Evolutionary conservation across 1,140 invertebrate species (phyloP), one percentile per base, ranked within the genome.

Genomic region (Aphelenchoides besseyi): DNA sequence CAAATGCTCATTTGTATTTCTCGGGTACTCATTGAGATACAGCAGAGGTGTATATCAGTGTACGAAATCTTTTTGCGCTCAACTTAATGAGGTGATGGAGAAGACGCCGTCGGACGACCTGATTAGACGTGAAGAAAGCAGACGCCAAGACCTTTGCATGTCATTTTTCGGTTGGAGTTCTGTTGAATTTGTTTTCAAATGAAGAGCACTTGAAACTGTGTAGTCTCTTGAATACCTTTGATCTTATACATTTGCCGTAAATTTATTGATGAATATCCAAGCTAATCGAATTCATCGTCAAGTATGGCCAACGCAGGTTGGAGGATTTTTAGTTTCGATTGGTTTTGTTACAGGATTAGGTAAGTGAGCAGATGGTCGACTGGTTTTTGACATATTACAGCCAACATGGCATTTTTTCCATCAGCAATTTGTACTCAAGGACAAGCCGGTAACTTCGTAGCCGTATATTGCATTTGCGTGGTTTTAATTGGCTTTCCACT

Each of bases 331-430:
- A 16, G 69, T 70, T 2, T 68, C 32, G n/a, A 52, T 70, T 30
- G 69, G 69, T n/a, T 69, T 70, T 69, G 16, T 70, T n/a, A 69
- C 66, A 26, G 69, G 69, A 37, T 36, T 70, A 3, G 69, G 69
- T 70, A 69, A 35, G 66, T 69, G 37, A 8, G 37, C 37, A n/a
- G 3, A 0, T n/a, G 48, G 16, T 28, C 26, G 30, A 64, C 1
- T 3, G 28, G 12, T 5, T 23, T 2, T 48, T 23, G 26, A 26
- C 16, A 1, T 54, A 28, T 68, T 68, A 16, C 9, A 70, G 69
- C 69, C 16, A 70, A 70, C 30, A 70, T 70, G 69, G 69, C 69
- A 9, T 68, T 70, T 23, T 70, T 70, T 68, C 69, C 69, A 16
- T 70, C 69, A 9, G 69, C 69, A 28, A 70, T 70, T 2, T 70